phyloP scores from a whole-genome alignment of 2,797 vertebrate species.

The Pelochelys cantorii region DNA sequence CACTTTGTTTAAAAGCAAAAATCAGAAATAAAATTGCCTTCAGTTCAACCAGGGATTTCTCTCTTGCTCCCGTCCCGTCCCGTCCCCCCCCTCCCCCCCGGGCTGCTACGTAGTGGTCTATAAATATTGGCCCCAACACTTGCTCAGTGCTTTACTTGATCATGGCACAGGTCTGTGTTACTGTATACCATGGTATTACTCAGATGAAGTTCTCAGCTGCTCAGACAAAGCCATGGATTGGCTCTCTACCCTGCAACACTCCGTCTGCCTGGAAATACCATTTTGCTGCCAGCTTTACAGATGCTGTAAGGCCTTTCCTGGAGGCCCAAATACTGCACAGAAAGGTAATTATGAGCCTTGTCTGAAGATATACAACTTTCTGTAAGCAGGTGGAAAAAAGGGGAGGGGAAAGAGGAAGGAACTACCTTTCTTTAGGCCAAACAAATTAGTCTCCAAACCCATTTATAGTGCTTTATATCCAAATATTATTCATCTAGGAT shows the following conservation, averaged over 20 bases:
- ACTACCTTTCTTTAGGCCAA: constrained; percentile 37
- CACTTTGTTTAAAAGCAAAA: constrained; percentile 45
- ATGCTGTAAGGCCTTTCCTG: constrained; percentile 73
- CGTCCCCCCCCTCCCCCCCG: constrained; percentile 33
- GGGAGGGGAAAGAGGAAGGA: neutral
- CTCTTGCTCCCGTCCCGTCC: neutral
- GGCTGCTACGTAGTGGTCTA: constrained; percentile 75
- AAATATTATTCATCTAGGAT: constrained; percentile 18
- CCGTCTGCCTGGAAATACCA: constrained; percentile 81
- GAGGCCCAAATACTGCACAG: constrained; percentile 68
- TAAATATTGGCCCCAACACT: constrained; percentile 84
- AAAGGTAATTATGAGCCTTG: constrained; percentile 60
- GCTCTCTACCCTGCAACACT: constrained; percentile 73
- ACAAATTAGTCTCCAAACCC: neutral
- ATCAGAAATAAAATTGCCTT: constrained; percentile 40
- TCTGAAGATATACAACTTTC: constrained; percentile 33
- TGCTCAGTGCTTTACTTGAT: constrained; percentile 72
- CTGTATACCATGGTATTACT: constrained; percentile 75
- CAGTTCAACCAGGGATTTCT: constrained; percentile 36
- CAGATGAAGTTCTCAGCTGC: constrained; percentile 83
- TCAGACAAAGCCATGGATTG: constrained; percentile 80
- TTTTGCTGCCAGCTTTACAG: constrained; percentile 81
- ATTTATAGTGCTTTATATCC: neutral
- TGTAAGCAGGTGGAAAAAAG: constrained; percentile 61
- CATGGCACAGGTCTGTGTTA: constrained; percentile 81